Conservation (phyloP, 1,140 invertebrate species). For the Calephelis virginiensis region DNA sequence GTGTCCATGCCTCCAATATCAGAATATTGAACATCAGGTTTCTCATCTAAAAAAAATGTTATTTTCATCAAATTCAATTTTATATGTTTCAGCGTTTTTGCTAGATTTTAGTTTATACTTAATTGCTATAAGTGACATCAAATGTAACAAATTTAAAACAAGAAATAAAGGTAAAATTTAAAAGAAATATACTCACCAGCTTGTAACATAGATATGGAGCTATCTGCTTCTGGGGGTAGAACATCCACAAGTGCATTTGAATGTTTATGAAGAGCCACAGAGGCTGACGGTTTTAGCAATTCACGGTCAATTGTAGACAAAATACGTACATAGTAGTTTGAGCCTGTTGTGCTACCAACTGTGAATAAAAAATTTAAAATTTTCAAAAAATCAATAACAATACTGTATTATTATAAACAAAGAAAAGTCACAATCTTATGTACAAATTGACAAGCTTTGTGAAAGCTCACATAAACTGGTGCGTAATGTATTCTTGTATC, state of each 20-base stretch:
- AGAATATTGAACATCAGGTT: constrained; percentile 97
- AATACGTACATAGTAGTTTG: constrained; percentile 99
- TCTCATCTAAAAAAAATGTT: constrained; percentile 87
- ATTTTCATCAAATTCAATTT: neutral
- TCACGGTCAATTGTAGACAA: constrained; percentile 97
- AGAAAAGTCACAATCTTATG: no score
- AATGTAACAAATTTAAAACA: no score
- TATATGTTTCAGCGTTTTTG: no score
- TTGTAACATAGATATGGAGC: constrained; percentile 97
- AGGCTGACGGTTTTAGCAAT: constrained; percentile 95
- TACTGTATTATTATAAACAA: neutral
- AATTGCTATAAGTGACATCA: no score
- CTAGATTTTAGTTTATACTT: no score
- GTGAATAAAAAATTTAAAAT: constrained; percentile 32
- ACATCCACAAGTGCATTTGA: constrained; percentile 99
- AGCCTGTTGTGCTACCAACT: constrained; percentile 88
- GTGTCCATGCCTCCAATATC: constrained; percentile 99
- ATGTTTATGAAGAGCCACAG: constrained; percentile 98
- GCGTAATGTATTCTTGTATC: no score
- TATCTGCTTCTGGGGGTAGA: constrained; percentile 98
- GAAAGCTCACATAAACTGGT: no score
- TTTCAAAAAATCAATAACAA: neutral
- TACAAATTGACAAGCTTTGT: no score
- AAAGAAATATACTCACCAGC: constrained; percentile 80
- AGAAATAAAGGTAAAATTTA: no score